These are phyloP conservation scores for Pygoscelis adeliae DNA, from an alignment of 2,113 vertebrate species.

Conservation along the genomic window DNA sequence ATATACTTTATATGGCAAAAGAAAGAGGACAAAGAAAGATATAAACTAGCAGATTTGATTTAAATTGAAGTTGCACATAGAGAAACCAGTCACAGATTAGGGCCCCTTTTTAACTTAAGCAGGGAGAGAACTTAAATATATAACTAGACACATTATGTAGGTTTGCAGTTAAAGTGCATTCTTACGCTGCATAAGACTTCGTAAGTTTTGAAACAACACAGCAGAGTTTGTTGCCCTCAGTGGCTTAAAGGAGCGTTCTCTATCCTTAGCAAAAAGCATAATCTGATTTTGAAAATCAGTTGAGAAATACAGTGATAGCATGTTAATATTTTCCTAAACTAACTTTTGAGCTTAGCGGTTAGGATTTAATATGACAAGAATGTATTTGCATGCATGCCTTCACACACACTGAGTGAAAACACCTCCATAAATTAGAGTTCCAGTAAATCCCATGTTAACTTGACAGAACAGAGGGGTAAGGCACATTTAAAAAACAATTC, in stretches of 20 bases:
- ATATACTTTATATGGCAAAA: background rate
- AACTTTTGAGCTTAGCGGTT: background rate
- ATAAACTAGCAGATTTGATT: background rate
- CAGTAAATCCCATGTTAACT: background rate
- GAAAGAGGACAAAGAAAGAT: background rate
- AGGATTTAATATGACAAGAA: background rate
- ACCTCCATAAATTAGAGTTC: background rate
- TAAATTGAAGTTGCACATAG: background rate
- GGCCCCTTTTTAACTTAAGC: background rate
- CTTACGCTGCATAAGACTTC: background rate
- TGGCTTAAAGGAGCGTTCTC: background rate
- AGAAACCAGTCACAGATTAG: background rate
- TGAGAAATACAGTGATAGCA: background rate
- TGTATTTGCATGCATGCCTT: background rate
- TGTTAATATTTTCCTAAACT: background rate
- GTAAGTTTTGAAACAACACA: background rate
- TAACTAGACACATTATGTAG: rapidly evolving
- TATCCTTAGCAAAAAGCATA: background rate
- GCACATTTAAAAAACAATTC: background rate
- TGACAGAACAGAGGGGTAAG: background rate
- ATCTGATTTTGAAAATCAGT: background rate
- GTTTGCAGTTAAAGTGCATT: background rate
- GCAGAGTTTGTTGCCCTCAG: background rate
- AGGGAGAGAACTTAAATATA: background rate
- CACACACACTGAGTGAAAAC: background rate